Percentiles rank a stretch among this genome's conserved stretches.
phyloP scores from a whole-genome alignment of 2,888 invertebrate species.

The Lithophane leautieri region DNA sequence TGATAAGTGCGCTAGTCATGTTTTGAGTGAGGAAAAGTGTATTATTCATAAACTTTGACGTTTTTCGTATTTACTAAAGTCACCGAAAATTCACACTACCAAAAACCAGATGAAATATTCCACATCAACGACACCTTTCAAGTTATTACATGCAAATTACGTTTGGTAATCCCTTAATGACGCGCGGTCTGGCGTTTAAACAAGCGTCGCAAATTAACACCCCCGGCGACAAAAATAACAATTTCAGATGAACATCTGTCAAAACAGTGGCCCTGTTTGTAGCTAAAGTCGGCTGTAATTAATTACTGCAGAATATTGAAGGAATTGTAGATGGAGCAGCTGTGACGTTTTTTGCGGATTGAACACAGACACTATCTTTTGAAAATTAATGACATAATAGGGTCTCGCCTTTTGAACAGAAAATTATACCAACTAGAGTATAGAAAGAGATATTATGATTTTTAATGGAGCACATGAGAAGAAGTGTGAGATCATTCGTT shows the following conservation, averaged over 20 bases:
- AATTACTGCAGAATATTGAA: constrained; percentile 59
- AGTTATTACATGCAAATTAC: constrained; percentile 69
- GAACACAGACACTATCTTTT: constrained; percentile 1
- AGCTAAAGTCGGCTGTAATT: constrained; percentile 36
- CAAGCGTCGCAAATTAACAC: constrained; percentile 73
- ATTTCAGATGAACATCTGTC: constrained; percentile 80
- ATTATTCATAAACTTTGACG: neutral
- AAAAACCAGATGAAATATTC: constrained; percentile 48
- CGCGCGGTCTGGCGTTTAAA: constrained; percentile 69
- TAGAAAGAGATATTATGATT: neutral
- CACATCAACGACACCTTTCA: constrained; percentile 53
- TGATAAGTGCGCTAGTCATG: neutral
- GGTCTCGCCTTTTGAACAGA: neutral
- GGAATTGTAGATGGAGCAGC: constrained; percentile 41
- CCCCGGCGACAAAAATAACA: constrained; percentile 78
- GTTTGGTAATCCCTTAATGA: constrained; percentile 66
- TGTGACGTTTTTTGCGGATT: constrained; percentile 34
- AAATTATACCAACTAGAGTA: neutral
- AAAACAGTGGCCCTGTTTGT: constrained; percentile 71
- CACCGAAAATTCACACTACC: neutral
- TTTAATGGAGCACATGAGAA: neutral
- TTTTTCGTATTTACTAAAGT: neutral
- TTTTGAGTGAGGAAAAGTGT: neutral
- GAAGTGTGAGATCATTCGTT: neutral
- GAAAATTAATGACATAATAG: neutral